These are phyloP conservation scores for Galleria mellonella DNA, from an alignment of 1,140 invertebrate species.

Conservation along the genomic window DNA sequence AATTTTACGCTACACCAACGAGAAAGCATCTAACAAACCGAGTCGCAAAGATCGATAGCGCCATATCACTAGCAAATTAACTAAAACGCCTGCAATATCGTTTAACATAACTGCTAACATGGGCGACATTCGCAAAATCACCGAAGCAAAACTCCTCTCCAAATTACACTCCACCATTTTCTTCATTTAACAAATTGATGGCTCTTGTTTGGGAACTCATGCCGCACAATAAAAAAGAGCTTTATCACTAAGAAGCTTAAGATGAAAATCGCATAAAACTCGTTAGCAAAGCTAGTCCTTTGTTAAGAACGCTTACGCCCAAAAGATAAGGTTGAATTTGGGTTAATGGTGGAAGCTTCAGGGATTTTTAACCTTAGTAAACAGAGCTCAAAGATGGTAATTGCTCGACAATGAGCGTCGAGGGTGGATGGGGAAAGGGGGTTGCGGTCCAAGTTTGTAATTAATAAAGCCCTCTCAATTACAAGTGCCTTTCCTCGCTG, in stretches of 20 bases:
- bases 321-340: conserved; percentile 62
- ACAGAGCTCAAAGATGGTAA: conserved; percentile 39
- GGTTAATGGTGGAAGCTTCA: conserved; percentile 25
- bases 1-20: too few species aligned
- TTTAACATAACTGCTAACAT: conserved; percentile 51
- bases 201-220: conserved; percentile 25
- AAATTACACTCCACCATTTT: conserved; percentile 68
- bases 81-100: conserved; percentile 27
- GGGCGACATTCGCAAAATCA: conserved; percentile 31
- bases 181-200: conserved; percentile 74
- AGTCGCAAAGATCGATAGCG: conserved; percentile 6
- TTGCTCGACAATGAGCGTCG: conserved; percentile 27
- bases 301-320: conserved; percentile 47
- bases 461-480: conserved; percentile 72
- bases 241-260: conserved; percentile 20
- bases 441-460: conserved; percentile 70
- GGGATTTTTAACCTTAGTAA: conserved; percentile 54
- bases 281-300: conserved; percentile 3
- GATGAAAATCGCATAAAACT: conserved; percentile 26
- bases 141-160: conserved; percentile 42
- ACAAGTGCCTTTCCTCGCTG: conserved; percentile 64
- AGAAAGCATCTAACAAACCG: too few species aligned
- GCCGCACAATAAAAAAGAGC: conserved; percentile 19
- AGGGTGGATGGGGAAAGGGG: conserved; percentile 16
- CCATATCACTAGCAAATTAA: conserved; percentile 19